A percentile compares a stretch with the other conserved stretches of the same genome.
These are phyloP conservation scores for Pseudonaja textilis DNA, from an alignment of 2,113 vertebrate species.

Conservation along the genomic window DNA sequence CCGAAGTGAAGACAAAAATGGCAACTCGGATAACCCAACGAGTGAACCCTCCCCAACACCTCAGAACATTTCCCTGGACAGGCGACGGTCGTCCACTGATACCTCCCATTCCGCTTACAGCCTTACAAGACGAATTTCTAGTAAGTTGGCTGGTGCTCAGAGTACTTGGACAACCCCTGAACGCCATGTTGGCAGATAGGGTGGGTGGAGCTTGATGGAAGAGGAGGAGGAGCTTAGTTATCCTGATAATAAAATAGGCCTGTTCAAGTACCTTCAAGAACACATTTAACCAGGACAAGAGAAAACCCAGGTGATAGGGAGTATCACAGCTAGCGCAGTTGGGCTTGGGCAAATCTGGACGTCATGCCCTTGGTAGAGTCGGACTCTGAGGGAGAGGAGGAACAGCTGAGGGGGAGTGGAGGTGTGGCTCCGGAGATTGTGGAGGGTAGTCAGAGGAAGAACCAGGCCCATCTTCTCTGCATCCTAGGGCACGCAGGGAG, in stretches of 20 bases:
- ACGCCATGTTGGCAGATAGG: neutral
- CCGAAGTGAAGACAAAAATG: constrained; percentile 77
- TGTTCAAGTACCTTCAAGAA: neutral
- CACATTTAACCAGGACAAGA: neutral
- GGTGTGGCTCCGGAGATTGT: no score
- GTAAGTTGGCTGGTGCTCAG: constrained; percentile 61
- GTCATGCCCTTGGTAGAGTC: no score
- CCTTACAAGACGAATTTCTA: constrained; percentile 79
- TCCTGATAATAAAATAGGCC: neutral
- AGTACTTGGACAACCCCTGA: neutral
- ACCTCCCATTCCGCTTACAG: constrained; percentile 80
- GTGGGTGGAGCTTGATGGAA: neutral
- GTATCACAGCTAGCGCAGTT: no score
- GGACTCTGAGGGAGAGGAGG: no score
- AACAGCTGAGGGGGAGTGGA: no score
- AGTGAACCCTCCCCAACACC: constrained; percentile 71
- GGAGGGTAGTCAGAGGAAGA: no score
- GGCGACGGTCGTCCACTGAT: constrained; percentile 74
- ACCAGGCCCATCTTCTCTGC: no score
- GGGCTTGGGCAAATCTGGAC: no score
- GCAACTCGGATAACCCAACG: constrained; percentile 68
- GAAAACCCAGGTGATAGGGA: neutral
- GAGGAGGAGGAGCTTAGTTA: neutral
- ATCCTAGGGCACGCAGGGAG: no score
- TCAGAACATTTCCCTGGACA: constrained; percentile 70